Percentiles rank a stretch among this genome's conserved stretches.
Conservation (phyloP, 2,888 invertebrate species). For the Ectemnius lituratus region DNA sequence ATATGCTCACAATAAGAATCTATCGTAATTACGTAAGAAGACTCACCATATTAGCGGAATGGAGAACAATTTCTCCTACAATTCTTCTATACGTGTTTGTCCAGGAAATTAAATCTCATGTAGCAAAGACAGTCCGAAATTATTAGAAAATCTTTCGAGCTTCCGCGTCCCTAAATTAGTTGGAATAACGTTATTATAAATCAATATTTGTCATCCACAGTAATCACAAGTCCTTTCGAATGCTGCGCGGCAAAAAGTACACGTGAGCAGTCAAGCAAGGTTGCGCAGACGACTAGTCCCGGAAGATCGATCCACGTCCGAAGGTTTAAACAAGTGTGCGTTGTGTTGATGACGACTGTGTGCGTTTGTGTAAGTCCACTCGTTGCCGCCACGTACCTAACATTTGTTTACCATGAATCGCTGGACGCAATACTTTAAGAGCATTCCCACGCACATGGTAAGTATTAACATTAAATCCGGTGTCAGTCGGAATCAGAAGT, state of each 20-base stretch:
- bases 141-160: too few species aligned
- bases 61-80: too few species aligned
- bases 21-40: neutral
- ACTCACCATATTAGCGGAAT: too few species aligned
- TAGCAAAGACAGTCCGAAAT: too few species aligned
- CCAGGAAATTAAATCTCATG: too few species aligned
- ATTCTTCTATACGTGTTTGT: too few species aligned
- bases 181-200: too few species aligned
- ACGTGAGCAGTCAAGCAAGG: neutral
- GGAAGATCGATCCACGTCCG: conserved; percentile 19
- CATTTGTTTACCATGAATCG: conserved; percentile 64
- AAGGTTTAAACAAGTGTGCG: neutral
- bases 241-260: conserved; percentile 27
- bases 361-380: neutral
- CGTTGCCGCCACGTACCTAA: conserved; percentile 19
- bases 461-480: conserved; percentile 31
- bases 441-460: conserved; percentile 74
- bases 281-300: conserved; percentile 21
- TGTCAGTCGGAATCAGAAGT: neutral
- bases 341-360: too few species aligned
- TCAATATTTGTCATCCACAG: too few species aligned
- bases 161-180: too few species aligned
- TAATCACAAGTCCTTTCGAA: conserved; percentile 5
- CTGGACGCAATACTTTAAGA: conserved; percentile 69
- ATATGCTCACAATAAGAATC: neutral